Evolutionary conservation across 2,113 vertebrate species (phyloP).

Genomic region (Lophochroa leadbeateri): DNA sequence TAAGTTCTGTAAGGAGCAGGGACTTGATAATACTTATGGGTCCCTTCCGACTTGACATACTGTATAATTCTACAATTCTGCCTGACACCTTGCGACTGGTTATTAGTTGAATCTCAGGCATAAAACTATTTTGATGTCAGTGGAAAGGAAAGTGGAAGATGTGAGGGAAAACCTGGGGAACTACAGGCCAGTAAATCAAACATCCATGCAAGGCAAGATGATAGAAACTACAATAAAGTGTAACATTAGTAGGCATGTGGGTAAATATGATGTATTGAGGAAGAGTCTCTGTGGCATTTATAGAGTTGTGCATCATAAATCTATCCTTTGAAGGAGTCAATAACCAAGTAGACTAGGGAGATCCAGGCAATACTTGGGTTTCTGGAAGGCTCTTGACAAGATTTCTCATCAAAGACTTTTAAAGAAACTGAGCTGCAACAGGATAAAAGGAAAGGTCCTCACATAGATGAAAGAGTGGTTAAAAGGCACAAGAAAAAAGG

Average conservation of each 20-base stretch:
- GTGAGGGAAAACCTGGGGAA: background rate
- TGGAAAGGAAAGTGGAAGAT: conserved; percentile 1
- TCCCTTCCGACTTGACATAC: background rate
- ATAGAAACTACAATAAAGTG: background rate
- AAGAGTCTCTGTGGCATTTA: conserved; percentile 21
- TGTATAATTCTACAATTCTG: background rate
- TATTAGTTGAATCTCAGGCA: background rate
- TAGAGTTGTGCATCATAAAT: conserved; percentile 13
- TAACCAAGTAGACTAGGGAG: background rate
- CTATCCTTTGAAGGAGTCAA: conserved; percentile 21
- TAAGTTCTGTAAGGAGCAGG: background rate
- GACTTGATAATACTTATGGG: background rate
- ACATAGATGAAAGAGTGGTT: conserved; percentile 33
- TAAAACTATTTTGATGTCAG: background rate
- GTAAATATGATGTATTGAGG: conserved; percentile 14
- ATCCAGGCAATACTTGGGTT: background rate
- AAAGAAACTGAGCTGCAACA: background rate
- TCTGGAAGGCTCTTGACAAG: conserved; percentile 16
- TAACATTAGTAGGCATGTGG: background rate
- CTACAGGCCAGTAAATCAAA: conserved; percentile 8
- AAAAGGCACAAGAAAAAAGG: conserved; percentile 29
- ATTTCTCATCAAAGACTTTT: conserved; percentile 47
- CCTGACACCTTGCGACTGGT: background rate
- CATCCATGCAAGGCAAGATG: background rate
- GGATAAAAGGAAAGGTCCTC: conserved; percentile 34